Evolutionary conservation across 2,113 vertebrate genomes (phyloP).

Genomic region (Thamnophis sirtalis): DNA sequence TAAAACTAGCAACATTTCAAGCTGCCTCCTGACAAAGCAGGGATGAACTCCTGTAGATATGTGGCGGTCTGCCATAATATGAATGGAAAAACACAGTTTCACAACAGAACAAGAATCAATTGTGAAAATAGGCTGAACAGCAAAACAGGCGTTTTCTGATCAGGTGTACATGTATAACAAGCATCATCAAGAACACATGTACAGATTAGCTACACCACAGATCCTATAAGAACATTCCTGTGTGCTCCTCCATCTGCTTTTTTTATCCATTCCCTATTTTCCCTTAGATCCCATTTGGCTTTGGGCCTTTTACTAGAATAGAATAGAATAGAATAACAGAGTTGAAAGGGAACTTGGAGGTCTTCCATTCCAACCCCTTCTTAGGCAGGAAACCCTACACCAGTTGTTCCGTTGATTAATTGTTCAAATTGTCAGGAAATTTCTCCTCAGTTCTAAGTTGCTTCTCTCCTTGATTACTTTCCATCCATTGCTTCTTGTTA

Average conservation of each 20-base stretch:
- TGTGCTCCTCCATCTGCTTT: background rate
- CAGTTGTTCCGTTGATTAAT: too few species aligned
- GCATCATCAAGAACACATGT: background rate
- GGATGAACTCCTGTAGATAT: background rate
- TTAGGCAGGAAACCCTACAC: too few species aligned
- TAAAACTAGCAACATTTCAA: background rate
- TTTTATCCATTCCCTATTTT: background rate
- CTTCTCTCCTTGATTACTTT: too few species aligned
- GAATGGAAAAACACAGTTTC: background rate
- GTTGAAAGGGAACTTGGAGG: too few species aligned
- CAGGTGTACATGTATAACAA: background rate
- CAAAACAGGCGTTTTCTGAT: background rate
- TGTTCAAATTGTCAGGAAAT: too few species aligned
- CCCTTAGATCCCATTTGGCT: background rate
- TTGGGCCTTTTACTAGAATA: background rate
- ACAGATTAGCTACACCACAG: background rate
- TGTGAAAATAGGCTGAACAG: background rate
- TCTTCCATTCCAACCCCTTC: too few species aligned
- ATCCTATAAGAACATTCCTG: background rate
- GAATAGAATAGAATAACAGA: too few species aligned
- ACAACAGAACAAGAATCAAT: background rate
- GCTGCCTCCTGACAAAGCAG: background rate
- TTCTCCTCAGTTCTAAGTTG: too few species aligned
- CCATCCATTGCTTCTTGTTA: too few species aligned
- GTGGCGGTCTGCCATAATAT: background rate